Base-by-base conservation (phyloP, 2,888 invertebrate genomes). In the Molanna angustata region DNA sequence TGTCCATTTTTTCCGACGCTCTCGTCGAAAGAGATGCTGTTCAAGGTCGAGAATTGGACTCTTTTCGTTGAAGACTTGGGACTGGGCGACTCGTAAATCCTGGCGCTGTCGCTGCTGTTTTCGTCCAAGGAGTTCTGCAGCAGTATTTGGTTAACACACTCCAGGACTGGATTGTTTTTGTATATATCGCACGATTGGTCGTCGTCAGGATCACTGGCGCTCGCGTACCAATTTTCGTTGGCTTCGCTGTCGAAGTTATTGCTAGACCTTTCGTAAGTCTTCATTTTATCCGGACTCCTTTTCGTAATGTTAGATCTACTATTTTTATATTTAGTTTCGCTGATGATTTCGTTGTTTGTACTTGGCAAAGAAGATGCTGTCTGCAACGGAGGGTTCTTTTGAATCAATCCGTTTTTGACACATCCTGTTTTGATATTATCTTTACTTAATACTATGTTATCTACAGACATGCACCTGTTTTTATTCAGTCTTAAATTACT, bases 81-180 rank as follows among this genome's bases (percentile, higher is more conserved):
- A 59, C 76, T 75, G 14, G 74, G 73, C 40, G 73, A 63, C 65
- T 76, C 74, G 60, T 76, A 75, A 33, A 72, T 73, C 61, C 74
- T 73, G 6, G 75, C 74, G 61, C 71, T 73, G 57, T 76, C 76
- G 61, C 74, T 74, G 57, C 74, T 75, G 61, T 76, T 78, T 54
- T 77, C 83, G 57, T 82, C 82, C 67, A 82, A 74, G 16, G 82
- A 81, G 66, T 90, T 90, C 62, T 89, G 86, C 21, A 91, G 70
- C 32, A 91, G 71, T 62, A 91, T 91, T 70, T 88, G 90, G 72
- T 90, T 90, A 60, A 91, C 90, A 65, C 90, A 90, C 69, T 91
- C 90, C 44, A 91, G 70, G 4, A 91, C 90, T 1, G 90, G 90
- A 70, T 90, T 91, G 61, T 90, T 88, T 67, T 85, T 82, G 61